phyloP scores from a whole-genome alignment of 2,113 vertebrate genomes.

The Sturnus vulgaris region DNA sequence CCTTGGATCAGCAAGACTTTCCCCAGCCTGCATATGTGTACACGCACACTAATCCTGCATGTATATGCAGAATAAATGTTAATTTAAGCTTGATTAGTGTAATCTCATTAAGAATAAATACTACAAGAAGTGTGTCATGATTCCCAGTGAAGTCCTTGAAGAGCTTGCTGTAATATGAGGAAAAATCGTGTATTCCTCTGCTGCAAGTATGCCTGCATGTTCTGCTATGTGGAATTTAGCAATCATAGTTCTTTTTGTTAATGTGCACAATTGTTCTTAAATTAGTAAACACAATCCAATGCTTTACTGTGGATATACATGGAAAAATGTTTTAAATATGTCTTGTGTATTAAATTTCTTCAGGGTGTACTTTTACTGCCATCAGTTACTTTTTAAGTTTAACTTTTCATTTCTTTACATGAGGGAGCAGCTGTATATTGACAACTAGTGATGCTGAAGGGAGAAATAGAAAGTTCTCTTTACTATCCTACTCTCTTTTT shows the following conservation, averaged over 20 bases:
- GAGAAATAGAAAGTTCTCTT: conserved; percentile 18
- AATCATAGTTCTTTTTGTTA: neutral
- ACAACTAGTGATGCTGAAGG: neutral
- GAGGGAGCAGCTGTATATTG: conserved; percentile 7
- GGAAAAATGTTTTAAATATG: neutral
- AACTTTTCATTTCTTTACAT: conserved; percentile 24
- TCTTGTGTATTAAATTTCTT: neutral
- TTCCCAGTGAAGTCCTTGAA: conserved; percentile 10
- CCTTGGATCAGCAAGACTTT: neutral
- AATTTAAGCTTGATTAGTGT: conserved; percentile 23
- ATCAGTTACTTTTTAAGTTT: conserved; percentile 8
- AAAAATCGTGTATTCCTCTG: neutral
- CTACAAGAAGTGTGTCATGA: neutral
- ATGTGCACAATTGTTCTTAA: neutral
- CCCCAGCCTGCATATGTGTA: neutral
- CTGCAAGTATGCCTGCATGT: neutral
- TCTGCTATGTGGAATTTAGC: neutral
- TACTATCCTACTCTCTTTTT: neutral
- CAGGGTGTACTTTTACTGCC: neutral
- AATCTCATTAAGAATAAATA: conserved; percentile 42
- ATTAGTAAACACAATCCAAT: neutral
- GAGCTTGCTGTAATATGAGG: neutral
- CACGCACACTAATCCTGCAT: neutral
- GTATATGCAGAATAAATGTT: neutral
- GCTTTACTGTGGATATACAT: neutral